Base-by-base conservation (phyloP, 1,140 invertebrate species). In the Euwallacea similis region DNA sequence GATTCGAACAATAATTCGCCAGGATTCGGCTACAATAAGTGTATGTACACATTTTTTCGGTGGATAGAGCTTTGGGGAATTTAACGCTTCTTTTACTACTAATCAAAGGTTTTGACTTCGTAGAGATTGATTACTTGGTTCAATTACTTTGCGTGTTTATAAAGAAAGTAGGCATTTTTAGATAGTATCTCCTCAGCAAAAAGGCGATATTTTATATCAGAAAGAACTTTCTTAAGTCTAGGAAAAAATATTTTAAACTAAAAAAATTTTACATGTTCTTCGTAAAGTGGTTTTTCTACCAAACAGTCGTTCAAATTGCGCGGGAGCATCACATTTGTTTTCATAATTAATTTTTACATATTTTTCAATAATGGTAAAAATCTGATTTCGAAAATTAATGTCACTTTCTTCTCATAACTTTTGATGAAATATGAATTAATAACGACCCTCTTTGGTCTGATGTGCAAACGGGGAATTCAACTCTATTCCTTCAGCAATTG, bases 1-100 rank as follows among this genome's bases (percentile, higher is more conserved):
- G 80, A 81, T 74, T 75, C 73, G 75, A 81, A 81, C 77, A 80
- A 80, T 73, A 81, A 81, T 75, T 78, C 78, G 50, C 73, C 79
- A 47, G 74, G 73, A 72, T 79, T 74, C 73, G 76, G 73, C 74
- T 78, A 66, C 66, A 80, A 79, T 66, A 81, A 81, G 76, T 81
- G 80, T 81, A 81, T 76, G 80, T 81, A 81, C 46, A 55, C 3
- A 66, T 69, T 68, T 46, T 73, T 72, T 62, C 13, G 71, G 59
- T 72, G 71, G 47, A 11, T 62, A 44, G 59, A 6, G 47, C 15
- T 69, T 68, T 68, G 16, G 47, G 68, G 59, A 47, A 61, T 54
- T 16, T 72, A 72, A 72, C 50, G 71, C 71, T 72, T 63, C 46
- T 43, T 67, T 58, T 67, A 16, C 7, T 13, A 61, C 21, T 61